These are phyloP conservation scores for Linurgus olivaceus DNA, from an alignment of 2,797 vertebrate species.

Conservation along the genomic window DNA sequence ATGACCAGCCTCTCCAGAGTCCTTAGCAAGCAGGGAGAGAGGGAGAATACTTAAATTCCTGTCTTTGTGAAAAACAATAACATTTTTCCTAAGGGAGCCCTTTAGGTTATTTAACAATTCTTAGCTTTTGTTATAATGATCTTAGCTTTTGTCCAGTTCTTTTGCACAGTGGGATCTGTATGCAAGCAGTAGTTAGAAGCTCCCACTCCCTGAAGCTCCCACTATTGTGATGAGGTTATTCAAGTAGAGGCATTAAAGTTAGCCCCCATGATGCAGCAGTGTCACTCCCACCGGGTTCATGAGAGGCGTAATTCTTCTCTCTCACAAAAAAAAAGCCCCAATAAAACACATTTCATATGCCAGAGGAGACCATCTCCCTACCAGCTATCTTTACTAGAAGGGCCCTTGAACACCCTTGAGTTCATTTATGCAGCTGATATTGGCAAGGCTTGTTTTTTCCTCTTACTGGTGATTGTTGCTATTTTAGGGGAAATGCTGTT, in stretches of 20 bases:
- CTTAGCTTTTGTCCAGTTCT: background rate
- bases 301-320: background rate
- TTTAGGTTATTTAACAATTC: background rate
- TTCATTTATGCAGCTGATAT: conserved; percentile 31
- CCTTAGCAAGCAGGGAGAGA: background rate
- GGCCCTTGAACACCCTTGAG: conserved; percentile 18
- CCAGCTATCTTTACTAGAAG: background rate
- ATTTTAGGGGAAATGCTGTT: conserved; percentile 48
- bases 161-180: background rate
- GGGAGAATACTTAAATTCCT: background rate
- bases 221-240: background rate
- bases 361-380: background rate
- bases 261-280: background rate
- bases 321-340: background rate
- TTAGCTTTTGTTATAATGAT: background rate
- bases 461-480: conserved; percentile 23
- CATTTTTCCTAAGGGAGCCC: background rate
- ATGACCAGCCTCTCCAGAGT: background rate
- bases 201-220: background rate
- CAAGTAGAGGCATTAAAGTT: background rate
- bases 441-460: conserved; percentile 26
- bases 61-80: fast-evolving
- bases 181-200: background rate
- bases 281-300: background rate
- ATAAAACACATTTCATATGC: background rate